Conservation (phyloP, 2,888 invertebrate species). For the Chaitophorus viminalis region DNA sequence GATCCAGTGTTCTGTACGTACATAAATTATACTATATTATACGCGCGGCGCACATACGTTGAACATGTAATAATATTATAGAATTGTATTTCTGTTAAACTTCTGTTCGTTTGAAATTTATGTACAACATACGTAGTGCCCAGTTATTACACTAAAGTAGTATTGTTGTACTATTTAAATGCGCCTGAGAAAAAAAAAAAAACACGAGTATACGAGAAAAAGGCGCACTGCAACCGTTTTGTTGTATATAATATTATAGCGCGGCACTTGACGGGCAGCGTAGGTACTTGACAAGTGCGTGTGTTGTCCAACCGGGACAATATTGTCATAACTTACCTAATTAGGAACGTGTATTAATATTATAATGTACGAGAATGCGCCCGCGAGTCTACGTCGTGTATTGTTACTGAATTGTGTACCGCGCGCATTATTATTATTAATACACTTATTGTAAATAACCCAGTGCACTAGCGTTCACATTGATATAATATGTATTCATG, state of each 20-base stretch:
- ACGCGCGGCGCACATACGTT: not conserved
- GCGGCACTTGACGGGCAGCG: not conserved
- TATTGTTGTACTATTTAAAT: constrained; percentile 13
- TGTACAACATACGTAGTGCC: not conserved
- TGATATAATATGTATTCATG: constrained; percentile 15
- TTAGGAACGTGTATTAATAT: constrained; percentile 7
- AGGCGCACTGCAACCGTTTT: not conserved
- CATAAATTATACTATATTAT: no score
- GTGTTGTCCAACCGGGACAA: not conserved
- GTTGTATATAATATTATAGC: not conserved
- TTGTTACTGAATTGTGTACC: no score
- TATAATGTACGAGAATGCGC: not conserved
- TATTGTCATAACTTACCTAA: constrained; percentile 20
- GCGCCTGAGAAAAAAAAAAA: not conserved
- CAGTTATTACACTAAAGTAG: no score
- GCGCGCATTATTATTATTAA: not conserved
- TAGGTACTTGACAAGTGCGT: constrained; percentile 13
- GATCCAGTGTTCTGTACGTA: not conserved
- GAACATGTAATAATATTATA: not conserved
- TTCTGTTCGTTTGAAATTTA: not conserved
- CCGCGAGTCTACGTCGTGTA: not conserved
- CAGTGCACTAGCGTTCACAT: not conserved
- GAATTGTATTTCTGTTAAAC: not conserved
- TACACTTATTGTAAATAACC: not conserved
- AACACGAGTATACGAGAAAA: not conserved